Evolutionary conservation across 1,140 invertebrate species (phyloP).

Genomic region (Adelges cooleyi): DNA sequence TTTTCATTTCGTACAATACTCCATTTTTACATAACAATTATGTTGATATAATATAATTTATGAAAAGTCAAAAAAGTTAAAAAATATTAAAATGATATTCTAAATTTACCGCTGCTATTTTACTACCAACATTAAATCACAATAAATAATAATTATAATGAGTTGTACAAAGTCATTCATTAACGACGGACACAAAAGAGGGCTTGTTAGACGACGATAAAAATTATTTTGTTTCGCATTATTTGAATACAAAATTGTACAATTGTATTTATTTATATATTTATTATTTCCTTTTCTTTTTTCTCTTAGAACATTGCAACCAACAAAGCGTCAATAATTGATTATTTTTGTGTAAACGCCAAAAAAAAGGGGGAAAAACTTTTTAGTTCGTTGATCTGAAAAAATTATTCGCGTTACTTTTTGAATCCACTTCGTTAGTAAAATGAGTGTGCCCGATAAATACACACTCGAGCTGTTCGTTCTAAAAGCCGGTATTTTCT

Average conservation of each 20-base stretch:
- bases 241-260: slow-evolving; percentile 27
- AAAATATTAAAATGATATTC: too few species aligned
- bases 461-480: neutral
- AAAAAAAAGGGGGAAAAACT: slow-evolving; percentile 6
- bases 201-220: slow-evolving; percentile 8
- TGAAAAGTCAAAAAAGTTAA: too few species aligned
- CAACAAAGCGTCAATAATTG: slow-evolving; percentile 20
- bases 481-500: neutral
- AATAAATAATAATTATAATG: slow-evolving; percentile 21
- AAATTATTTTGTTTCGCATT: slow-evolving; percentile 23
- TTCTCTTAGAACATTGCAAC: slow-evolving; percentile 6
- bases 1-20: too few species aligned
- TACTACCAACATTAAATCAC: too few species aligned
- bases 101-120: too few species aligned
- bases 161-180: slow-evolving; percentile 23
- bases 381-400: slow-evolving; percentile 26
- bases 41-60: too few species aligned
- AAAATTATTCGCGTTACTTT: slow-evolving; percentile 15
- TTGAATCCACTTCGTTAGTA: slow-evolving; percentile 26
- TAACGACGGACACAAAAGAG: slow-evolving; percentile 8
- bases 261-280: neutral
- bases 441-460: slow-evolving; percentile 2
- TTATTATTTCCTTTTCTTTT: slow-evolving; percentile 1
- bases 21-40: too few species aligned
- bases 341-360: slow-evolving; percentile 25